These are phyloP conservation scores for Pelecanoides urinatrix DNA, from an alignment of 2,113 vertebrate genomes.

Conservation along the genomic window DNA sequence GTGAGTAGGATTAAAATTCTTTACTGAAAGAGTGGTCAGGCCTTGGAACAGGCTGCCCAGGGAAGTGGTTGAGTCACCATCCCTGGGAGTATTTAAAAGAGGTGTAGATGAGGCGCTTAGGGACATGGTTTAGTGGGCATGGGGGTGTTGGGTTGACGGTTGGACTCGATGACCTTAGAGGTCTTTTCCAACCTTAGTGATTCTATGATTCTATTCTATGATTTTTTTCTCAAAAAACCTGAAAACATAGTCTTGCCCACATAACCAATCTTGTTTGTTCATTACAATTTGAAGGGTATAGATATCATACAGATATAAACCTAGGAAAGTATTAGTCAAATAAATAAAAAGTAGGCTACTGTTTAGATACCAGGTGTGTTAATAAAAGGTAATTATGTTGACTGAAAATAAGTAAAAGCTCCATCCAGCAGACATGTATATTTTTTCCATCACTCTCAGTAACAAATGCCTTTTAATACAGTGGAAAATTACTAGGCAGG, in stretches of 20 bases:
- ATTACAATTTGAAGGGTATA: constrained; percentile 4
- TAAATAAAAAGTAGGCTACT: constrained; percentile 29
- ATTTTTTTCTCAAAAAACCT: background rate
- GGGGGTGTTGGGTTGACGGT: too few species aligned
- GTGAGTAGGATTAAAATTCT: background rate
- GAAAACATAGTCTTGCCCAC: background rate
- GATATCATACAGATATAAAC: background rate
- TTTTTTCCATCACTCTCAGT: constrained; percentile 41
- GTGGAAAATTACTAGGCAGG: constrained; percentile 71
- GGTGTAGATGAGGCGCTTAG: too few species aligned
- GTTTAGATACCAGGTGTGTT: constrained; percentile 61
- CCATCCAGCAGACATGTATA: constrained; percentile 14
- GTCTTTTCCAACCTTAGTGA: too few species aligned
- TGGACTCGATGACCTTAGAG: too few species aligned
- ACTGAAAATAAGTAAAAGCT: constrained; percentile 67
- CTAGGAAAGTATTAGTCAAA: constrained; percentile 30
- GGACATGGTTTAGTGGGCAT: too few species aligned
- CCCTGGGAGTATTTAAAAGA: too few species aligned
- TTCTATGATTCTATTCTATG: too few species aligned
- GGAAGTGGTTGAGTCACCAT: too few species aligned
- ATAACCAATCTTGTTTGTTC: background rate
- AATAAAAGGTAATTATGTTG: constrained; percentile 70
- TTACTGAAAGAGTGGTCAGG: too few species aligned
- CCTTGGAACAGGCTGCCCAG: too few species aligned
- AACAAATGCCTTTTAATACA: constrained; percentile 65